Evolutionary conservation across 2,113 vertebrate species (phyloP).

Genomic region (Corythaixoides concolor): DNA sequence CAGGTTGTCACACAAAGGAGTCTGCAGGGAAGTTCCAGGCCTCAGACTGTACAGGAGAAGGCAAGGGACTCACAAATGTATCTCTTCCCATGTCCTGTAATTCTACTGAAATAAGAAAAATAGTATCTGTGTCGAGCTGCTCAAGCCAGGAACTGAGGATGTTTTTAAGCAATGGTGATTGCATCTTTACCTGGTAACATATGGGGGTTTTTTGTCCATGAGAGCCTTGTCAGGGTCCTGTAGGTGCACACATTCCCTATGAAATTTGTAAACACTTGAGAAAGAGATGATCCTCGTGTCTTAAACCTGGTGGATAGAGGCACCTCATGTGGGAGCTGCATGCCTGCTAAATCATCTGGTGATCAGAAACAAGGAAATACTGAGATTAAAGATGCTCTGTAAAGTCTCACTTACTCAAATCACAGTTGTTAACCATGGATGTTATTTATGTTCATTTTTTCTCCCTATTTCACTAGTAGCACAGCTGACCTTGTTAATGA

Average conservation of each 20-base stretch:
- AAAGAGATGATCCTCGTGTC: background rate
- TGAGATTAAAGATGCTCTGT: background rate
- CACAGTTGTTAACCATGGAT: background rate
- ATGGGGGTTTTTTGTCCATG: too few relatives aligned
- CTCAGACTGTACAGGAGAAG: background rate
- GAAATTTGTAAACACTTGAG: background rate
- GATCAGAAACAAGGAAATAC: background rate
- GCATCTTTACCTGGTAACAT: accelerated
- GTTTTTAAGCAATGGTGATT: background rate
- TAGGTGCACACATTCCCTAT: background rate
- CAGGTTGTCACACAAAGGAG: background rate
- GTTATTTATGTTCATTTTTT: background rate
- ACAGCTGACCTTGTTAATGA: background rate
- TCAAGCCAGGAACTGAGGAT: background rate
- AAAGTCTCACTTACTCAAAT: background rate
- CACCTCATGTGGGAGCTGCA: background rate
- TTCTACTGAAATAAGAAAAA: background rate
- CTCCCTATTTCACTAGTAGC: background rate
- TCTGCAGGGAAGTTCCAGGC: background rate
- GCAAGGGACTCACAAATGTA: background rate
- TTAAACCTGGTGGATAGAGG: background rate
- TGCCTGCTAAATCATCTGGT: background rate
- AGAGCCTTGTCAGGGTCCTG: background rate
- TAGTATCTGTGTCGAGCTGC: background rate
- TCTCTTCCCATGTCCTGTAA: background rate